Percentiles rank a stretch among this genome's conserved stretches.
phyloP scores from a whole-genome alignment of 1,140 invertebrate species.

The Matsumurasca onukii region DNA sequence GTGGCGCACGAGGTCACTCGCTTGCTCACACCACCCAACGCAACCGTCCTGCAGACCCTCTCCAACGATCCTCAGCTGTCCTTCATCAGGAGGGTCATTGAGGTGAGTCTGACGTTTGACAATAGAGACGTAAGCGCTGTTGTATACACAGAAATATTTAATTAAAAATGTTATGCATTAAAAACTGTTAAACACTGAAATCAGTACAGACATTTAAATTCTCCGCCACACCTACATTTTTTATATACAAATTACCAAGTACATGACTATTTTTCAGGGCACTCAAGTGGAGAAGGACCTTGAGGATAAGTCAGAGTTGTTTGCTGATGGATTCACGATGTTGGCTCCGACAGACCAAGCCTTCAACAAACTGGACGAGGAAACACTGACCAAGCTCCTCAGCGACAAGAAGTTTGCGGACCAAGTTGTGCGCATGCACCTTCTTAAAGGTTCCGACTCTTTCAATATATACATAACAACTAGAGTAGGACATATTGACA shows the following conservation, averaged over 20 bases:
- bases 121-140: not conserved
- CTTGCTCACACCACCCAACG: constrained; percentile 48
- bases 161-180: constrained; percentile 7
- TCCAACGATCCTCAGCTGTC: constrained; percentile 46
- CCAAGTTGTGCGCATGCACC: constrained; percentile 37
- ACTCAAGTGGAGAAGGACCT: constrained; percentile 49
- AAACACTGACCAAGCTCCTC: constrained; percentile 46
- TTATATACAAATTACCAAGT: no score
- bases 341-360: constrained; percentile 51
- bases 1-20: constrained; percentile 51
- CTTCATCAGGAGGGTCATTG: constrained; percentile 47
- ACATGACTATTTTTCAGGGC: constrained; percentile 40
- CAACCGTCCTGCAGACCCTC: constrained; percentile 47
- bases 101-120: constrained; percentile 43
- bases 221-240: no score
- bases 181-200: no score
- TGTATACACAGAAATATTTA: constrained; percentile 12
- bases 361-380: constrained; percentile 48
- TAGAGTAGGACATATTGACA: no score
- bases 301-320: constrained; percentile 41
- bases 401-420: constrained; percentile 47
- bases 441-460: not conserved
- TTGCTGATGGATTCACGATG: constrained; percentile 49
- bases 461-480: no score
- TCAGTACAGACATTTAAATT: no score